phyloP scores from a whole-genome alignment of 37 sponge, comb jelly and placozoan species.

The Beroe forskalii region DNA sequence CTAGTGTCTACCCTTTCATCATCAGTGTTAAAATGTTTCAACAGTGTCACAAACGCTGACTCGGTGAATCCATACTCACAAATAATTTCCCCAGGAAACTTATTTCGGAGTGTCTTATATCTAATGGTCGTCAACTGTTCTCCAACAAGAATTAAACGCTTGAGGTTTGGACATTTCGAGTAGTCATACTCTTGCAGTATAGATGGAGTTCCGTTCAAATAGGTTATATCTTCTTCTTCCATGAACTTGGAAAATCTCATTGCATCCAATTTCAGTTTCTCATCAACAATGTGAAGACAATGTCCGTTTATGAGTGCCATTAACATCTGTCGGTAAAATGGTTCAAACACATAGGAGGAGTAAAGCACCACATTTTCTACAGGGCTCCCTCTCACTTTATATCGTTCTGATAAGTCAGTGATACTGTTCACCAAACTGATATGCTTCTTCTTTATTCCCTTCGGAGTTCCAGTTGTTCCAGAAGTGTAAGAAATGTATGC shows the following conservation, averaged over 20 bases:
- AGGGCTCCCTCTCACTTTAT: not conserved
- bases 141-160: not conserved
- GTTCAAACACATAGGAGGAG: not conserved
- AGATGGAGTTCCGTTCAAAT: not conserved
- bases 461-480: slow-evolving; percentile 70
- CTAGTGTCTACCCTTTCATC: not conserved
- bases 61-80: not conserved
- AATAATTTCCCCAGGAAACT: not conserved
- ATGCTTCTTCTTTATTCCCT: slow-evolving; percentile 54
- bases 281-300: not conserved
- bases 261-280: not conserved
- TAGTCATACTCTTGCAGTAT: not conserved
- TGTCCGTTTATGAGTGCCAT: not conserved
- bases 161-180: not conserved
- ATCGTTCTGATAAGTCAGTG: not conserved
- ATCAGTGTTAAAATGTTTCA: not conserved
- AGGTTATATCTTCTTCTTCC: not conserved
- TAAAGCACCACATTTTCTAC: not conserved
- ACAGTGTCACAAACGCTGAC: not conserved
- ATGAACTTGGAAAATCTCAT: not conserved
- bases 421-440: not conserved
- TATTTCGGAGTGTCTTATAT: not conserved
- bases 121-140: not conserved
- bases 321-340: not conserved
- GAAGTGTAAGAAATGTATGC: slow-evolving; percentile 69